Conservation (phyloP, 1,140 invertebrate genomes). For the Phortica variegata region DNA sequence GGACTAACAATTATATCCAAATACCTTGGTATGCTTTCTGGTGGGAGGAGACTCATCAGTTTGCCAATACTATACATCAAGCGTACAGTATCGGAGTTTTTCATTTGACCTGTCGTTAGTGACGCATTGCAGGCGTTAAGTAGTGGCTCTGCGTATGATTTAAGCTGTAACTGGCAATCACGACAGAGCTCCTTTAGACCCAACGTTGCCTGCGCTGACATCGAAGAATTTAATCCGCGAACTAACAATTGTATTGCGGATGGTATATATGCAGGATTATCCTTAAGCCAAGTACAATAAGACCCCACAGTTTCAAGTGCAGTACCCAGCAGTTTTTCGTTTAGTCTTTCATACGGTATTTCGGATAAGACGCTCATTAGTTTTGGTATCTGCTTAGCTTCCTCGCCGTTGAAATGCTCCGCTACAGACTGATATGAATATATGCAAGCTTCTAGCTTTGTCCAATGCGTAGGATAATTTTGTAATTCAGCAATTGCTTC, state of each 20-base stretch:
- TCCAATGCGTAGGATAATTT: constrained; percentile 55
- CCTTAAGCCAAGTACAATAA: constrained; percentile 80
- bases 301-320: constrained; percentile 74
- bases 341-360: constrained; percentile 66
- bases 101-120: constrained; percentile 60
- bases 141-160: constrained; percentile 71
- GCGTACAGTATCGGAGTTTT: constrained; percentile 67
- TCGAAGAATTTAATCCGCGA: constrained; percentile 67
- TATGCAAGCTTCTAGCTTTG: constrained; percentile 70
- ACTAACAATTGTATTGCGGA: constrained; percentile 66
- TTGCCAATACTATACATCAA: constrained; percentile 78
- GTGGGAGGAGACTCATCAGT: constrained; percentile 68
- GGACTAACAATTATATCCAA: constrained; percentile 70
- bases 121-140: constrained; percentile 63
- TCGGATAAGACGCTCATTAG: constrained; percentile 69
- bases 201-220: constrained; percentile 78
- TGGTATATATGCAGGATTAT: constrained; percentile 62
- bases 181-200: constrained; percentile 82
- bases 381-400: constrained; percentile 65
- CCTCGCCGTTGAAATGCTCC: constrained; percentile 69
- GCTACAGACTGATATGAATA: constrained; percentile 80
- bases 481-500: constrained; percentile 59
- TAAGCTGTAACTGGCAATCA: constrained; percentile 73
- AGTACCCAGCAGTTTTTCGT: constrained; percentile 65
- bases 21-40: constrained; percentile 67